Base-by-base conservation (phyloP, 2,888 invertebrate genomes). In the Lithodes maja region DNA sequence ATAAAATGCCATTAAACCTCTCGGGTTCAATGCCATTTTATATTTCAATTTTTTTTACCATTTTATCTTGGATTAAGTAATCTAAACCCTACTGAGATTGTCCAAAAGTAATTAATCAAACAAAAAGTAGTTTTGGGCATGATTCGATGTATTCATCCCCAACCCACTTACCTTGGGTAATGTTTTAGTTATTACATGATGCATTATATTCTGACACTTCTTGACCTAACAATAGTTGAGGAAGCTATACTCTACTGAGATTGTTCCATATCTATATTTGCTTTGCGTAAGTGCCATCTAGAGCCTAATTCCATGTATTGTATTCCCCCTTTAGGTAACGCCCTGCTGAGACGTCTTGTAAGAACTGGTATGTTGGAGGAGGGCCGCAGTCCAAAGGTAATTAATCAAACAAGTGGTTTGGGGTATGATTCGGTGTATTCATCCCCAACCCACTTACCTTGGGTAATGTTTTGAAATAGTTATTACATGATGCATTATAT, bases 341-440 rank as follows among this genome's bases (percentile, higher is more conserved):
- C 99, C 15, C 95, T 99, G 86, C 95, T 99, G 93, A 97, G 99
- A 95, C 98, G 99, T 94, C 95, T 99, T 93, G 99, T 99, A 89
- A 96, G 99, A 93, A 98, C 99, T 93, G 99, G 99, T 93, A 99
- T 99, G 92, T 95, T 99, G 94, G 98, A 99, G 93, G 99, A 99
- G 94, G 33, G 33, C 33, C 33, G 33, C 33, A 33, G 33, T 33
- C 33, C 33, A 33, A 33, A 33, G 33, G 33, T 33, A 33, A 33
- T 33, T 33, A 33, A 33, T 33, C 33, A 33, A 33, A 33, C 33
- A 33, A 33, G 33, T 33, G 33, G 33, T 33, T 33, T 33, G 33
- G 33, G 33, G 33, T 33, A 33, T 33, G 33, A 33, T 33, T 33
- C 0, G 33, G 33, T 33, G 33, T 33, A 33, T 33, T 33, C 33